phyloP scores from a whole-genome alignment of 2,113 vertebrate genomes.

The Pionites leucogaster region DNA sequence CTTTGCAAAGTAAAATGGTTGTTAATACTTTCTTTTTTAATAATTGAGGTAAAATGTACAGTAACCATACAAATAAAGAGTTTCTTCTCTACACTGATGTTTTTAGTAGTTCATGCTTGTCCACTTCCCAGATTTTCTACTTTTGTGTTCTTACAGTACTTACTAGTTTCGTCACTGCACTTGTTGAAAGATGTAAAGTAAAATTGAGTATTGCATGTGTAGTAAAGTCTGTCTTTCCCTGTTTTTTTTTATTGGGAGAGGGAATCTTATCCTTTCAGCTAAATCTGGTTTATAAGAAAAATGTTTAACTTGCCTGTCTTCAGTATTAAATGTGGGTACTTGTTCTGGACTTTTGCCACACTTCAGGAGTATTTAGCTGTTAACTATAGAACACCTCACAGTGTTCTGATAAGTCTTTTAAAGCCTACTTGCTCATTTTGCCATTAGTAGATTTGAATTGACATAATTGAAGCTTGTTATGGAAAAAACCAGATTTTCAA shows the following conservation, averaged over 20 bases:
- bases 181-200: background rate
- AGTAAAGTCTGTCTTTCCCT: background rate
- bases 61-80: rapidly evolving
- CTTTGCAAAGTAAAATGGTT: background rate
- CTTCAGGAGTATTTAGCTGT: background rate
- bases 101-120: background rate
- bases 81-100: background rate
- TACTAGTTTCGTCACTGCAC: background rate
- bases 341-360: background rate
- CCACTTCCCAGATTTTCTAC: background rate
- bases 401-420: background rate
- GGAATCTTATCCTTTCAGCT: background rate
- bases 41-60: background rate
- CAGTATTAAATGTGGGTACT: background rate
- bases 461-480: background rate
- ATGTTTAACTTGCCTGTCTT: background rate
- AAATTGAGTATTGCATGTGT: background rate
- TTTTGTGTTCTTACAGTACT: background rate
- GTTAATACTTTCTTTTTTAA: background rate
- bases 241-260: background rate
- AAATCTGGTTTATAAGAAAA: background rate
- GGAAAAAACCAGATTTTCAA: background rate
- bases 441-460: background rate
- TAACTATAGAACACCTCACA: background rate
- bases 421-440: background rate